phyloP scores from a whole-genome alignment of 2,888 invertebrate species.

The Clanis bilineata region DNA sequence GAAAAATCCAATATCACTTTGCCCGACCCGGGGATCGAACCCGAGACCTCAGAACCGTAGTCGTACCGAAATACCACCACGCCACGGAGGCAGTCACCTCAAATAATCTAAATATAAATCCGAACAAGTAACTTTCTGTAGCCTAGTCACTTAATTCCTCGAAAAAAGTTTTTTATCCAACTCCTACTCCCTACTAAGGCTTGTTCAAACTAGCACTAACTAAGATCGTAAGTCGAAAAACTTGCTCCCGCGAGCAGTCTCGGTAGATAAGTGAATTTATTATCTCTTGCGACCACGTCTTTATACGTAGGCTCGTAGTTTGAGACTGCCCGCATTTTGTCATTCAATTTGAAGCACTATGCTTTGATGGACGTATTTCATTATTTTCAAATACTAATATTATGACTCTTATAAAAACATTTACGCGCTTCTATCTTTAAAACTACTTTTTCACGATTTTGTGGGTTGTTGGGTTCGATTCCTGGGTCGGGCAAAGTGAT shows the following conservation, averaged over 20 bases:
- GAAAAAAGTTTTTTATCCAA: not conserved
- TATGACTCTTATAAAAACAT: too few relatives aligned
- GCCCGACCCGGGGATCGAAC: too few relatives aligned
- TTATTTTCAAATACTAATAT: not conserved
- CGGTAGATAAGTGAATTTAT: constrained; percentile 60
- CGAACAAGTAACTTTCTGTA: too few relatives aligned
- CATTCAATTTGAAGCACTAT: not conserved
- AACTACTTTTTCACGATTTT: too few relatives aligned
- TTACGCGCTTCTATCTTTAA: too few relatives aligned
- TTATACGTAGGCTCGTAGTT: constrained; percentile 18
- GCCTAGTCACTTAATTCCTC: not conserved
- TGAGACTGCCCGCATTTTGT: constrained; percentile 16
- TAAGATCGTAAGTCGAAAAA: constrained; percentile 63
- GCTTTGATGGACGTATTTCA: not conserved
- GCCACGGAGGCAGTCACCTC: too few relatives aligned
- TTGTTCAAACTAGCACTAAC: constrained; percentile 47
- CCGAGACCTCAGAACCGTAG: too few relatives aligned
- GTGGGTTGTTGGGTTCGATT: too few relatives aligned
- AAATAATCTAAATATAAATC: too few relatives aligned
- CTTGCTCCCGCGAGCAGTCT: constrained; percentile 43
- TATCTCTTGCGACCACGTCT: constrained; percentile 37
- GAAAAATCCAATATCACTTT: too few relatives aligned
- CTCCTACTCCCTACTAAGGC: constrained; percentile 33
- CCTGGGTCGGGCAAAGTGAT: too few relatives aligned
- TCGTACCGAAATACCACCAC: too few relatives aligned